Evolutionary conservation across 2,888 invertebrate genomes (phyloP), one percentile per base, ranked within the genome.

Genomic region (Drosophila flavopinicola): DNA sequence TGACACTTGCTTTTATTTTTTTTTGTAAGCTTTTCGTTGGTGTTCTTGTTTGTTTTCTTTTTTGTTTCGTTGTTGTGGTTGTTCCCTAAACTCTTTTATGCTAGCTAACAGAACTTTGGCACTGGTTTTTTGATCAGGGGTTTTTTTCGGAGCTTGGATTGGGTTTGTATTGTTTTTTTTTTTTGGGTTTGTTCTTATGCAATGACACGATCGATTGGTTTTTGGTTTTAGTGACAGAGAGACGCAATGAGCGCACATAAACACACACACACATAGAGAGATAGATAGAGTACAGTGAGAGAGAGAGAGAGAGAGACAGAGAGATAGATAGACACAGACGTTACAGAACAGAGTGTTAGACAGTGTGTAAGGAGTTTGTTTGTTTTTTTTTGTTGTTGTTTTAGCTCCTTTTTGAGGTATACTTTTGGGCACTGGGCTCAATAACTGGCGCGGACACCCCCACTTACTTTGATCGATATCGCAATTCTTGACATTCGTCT

Each of bases 401-500:
- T 58, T 51, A 61, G 67, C 64, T 53, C 30, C 9, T 23, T 9
- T 54, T 48, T 66, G 51, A 60, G 52, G 44, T 56, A 58, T 48
- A 39, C 35, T 52, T 61, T 51, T 48, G 53, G 60, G 61, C 60
- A 45, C 57, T 27, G 13, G 33, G 33, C 65, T 53, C 57, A 64
- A 49, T 49, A 49, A 27, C 84, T 87, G 53, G 54, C 65, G 17
- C 70, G 53, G 57, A 67, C 45, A 47, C 33, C 66, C 73, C 90
- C 92, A 95, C 97, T 97, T 96, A 98, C 98, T 97, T 94, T 97
- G 97, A 93, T 95, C 88, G 92, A 94, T 93, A 93, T 97, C 95
- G 94, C 98, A 98, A 94, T 97, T 97, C 94, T 96, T 96, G 93
- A 98, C 98, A 94, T 97, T 94, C 91, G 96, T 94, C 94, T 96